A percentile compares a stretch with the other conserved stretches of the same genome.
Conservation (phyloP, 2,113 vertebrate genomes). For the Saimiri boliviensis region DNA sequence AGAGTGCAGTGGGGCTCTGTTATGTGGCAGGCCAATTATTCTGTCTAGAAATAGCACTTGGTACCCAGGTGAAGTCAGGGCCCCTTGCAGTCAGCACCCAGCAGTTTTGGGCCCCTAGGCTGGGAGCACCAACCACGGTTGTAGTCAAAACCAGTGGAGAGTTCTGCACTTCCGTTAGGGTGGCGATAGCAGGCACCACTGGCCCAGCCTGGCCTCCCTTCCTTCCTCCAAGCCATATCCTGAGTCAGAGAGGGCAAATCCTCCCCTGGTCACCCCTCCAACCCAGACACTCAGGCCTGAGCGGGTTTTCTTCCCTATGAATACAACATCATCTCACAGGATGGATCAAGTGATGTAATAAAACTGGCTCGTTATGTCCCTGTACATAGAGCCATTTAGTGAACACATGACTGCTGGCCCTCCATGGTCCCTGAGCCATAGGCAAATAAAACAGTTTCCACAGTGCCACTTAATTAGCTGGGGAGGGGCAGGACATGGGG, state of each 20-base stretch:
- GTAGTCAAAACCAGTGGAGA: not conserved
- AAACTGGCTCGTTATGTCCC: conserved; percentile 77
- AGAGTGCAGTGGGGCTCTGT: accelerated
- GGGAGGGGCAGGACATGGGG: not conserved
- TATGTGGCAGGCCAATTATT: accelerated
- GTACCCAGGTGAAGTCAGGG: not conserved
- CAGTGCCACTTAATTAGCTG: conserved; percentile 58
- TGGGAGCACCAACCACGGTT: too few species aligned
- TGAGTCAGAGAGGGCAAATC: not conserved
- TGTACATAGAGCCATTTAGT: conserved; percentile 73
- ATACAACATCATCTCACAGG: conserved; percentile 42
- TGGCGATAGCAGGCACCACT: not conserved
- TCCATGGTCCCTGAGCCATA: conserved; percentile 69
- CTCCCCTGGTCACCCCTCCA: not conserved
- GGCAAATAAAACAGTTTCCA: conserved; percentile 62
- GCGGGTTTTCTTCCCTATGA: conserved; percentile 38
- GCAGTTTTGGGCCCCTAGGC: not conserved
- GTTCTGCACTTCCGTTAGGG: not conserved
- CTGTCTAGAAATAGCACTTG: not conserved
- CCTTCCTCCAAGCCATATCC: not conserved
- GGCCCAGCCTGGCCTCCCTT: not conserved
- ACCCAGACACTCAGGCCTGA: not conserved
- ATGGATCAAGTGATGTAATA: conserved; percentile 78
- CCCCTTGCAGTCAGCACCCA: not conserved
- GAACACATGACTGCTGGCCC: conserved; percentile 68